phyloP scores from a whole-genome alignment of 2,113 vertebrate genomes.

The Otus sunia region DNA sequence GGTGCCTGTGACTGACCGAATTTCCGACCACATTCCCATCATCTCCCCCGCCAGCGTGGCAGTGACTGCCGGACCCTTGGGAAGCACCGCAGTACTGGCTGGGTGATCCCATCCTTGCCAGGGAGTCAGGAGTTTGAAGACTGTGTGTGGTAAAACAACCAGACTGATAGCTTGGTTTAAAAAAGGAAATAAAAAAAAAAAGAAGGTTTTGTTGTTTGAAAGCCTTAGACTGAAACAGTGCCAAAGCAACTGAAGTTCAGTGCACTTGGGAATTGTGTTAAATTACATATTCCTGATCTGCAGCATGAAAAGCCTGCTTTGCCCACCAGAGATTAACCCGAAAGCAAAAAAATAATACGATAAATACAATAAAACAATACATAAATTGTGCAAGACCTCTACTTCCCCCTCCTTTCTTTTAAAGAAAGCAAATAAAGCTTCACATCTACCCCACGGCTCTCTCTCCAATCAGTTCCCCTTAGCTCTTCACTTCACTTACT shows the following conservation, averaged over 20 bases:
- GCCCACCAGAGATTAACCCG: not conserved
- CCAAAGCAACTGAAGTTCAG: not conserved
- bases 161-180: not conserved
- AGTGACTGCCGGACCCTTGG: accelerated
- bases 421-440: not conserved
- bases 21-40: not conserved
- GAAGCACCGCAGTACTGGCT: not conserved
- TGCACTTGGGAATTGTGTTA: not conserved
- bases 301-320: not conserved
- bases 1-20: accelerated
- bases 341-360: not conserved
- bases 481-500: not conserved
- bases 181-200: not conserved
- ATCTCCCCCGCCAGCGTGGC: accelerated
- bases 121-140: not conserved
- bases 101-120: not conserved
- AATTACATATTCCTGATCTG: not conserved
- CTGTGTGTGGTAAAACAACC: not conserved
- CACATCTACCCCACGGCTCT: not conserved
- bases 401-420: not conserved
- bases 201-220: not conserved
- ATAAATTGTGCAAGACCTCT: not conserved
- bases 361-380: not conserved
- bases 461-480: not conserved
- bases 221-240: not conserved